A percentile compares a stretch with the other conserved stretches of the same genome.
phyloP scores from a whole-genome alignment of 2,888 invertebrate genomes.

The Gymnoscelis rufifasciata region DNA sequence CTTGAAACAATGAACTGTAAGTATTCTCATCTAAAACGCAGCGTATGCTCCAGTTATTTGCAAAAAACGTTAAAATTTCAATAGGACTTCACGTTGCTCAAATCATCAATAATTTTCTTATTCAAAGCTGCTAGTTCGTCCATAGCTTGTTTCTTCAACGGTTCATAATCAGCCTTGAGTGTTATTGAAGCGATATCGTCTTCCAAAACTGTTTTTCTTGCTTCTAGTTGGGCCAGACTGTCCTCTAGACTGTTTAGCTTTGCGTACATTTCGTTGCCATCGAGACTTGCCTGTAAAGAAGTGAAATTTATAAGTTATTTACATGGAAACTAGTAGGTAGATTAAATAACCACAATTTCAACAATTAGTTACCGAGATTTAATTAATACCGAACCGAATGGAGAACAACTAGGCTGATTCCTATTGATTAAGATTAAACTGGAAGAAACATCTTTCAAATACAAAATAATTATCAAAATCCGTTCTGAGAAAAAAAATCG shows the following conservation, averaged over 20 bases:
- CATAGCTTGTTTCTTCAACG: conserved; percentile 80
- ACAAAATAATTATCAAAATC: too few species aligned
- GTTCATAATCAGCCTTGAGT: conserved; percentile 83
- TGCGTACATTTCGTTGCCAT: conserved; percentile 84
- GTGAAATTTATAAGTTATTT: neutral
- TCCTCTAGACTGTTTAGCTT: conserved; percentile 85
- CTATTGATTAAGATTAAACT: too few species aligned
- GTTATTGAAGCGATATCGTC: conserved; percentile 84
- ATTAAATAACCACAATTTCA: too few species aligned
- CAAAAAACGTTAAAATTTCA: conserved; percentile 21
- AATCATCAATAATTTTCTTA: conserved; percentile 70
- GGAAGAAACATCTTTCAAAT: too few species aligned
- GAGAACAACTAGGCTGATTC: too few species aligned
- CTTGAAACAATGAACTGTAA: too few species aligned
- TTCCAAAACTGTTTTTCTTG: conserved; percentile 82
- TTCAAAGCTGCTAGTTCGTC: conserved; percentile 78
- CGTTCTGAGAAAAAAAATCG: too few species aligned
- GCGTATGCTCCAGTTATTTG: too few species aligned
- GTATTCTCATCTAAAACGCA: too few species aligned
- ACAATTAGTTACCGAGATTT: too few species aligned
- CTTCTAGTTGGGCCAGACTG: conserved; percentile 83
- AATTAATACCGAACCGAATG: too few species aligned
- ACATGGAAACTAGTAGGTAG: neutral
- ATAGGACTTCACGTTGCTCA: conserved; percentile 58
- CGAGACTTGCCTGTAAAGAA: conserved; percentile 74